Evolutionary conservation across 2,888 invertebrate species (phyloP), one percentile per base, ranked within the genome.

Genomic region (Archaeoteleia sp.): DNA sequence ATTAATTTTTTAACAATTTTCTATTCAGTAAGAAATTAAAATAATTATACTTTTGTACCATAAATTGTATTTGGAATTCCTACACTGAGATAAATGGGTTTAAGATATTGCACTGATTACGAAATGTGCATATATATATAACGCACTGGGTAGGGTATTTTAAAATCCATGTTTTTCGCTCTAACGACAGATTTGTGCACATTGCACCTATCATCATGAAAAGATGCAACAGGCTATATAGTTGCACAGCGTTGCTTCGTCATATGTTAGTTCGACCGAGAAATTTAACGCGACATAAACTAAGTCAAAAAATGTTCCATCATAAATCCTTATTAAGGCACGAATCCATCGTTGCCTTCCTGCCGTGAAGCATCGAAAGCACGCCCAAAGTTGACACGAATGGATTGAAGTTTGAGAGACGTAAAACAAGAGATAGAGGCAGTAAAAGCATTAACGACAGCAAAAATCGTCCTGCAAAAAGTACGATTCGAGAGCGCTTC

Each of bases 371-470:
- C 37, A 23, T 42, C 37, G 25, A 57, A 46, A 57, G 55, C 27
- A 17, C 54, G 23, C 29, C 20, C 13, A 37, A 43, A 35, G 6
- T 35, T 43, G 48, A 46, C 54, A 40, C 55, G 57, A 25, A 45
- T 42, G 46, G 66, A 71, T 67, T 68, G 66, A 68, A 71, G 58
- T 68, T 68, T 55, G 58, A 39, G 48, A 57, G 57, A 46, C 40
- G 32, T 57, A 57, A 57, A 57, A 57, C 14, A 40, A 57, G 57
- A 57, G 60, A 71, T 57, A 71, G 55, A 57, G 69, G 69, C 65
- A 67, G 58, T 73, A 71, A 73, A 73, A 57, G 57, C 65, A 69
- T 71, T 73, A 70, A 69, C 67, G 70, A 66, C 69, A 46, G 53
- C 57, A 62, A 67, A 67, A 69, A 69, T 71, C 65, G 65, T 57